Percentiles rank a stretch among this genome's conserved stretches.
Evolutionary conservation across 2,797 vertebrate genomes (phyloP).

Genomic region (Onychomys torridus): DNA sequence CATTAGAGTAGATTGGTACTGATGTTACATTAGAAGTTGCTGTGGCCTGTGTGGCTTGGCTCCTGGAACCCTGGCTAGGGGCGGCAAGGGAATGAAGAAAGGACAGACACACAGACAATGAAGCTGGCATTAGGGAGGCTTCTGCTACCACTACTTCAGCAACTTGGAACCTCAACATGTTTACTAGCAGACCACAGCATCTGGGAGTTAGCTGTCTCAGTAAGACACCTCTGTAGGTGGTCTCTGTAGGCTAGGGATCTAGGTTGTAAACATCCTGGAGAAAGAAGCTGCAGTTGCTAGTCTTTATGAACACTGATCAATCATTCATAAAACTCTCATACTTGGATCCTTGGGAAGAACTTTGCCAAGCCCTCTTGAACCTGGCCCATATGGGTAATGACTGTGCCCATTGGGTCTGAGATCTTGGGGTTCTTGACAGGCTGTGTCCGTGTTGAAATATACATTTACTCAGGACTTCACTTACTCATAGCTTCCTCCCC

Average conservation of each 20-base stretch:
- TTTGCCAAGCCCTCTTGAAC: neutral
- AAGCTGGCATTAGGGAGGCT: neutral
- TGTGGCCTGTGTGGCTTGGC: neutral
- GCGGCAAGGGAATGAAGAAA: neutral
- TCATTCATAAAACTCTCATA: neutral
- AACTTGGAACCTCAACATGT: neutral
- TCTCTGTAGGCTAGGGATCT: neutral
- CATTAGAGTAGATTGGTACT: neutral
- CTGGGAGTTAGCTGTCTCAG: neutral
- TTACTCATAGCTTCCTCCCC: neutral
- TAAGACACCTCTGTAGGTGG: neutral
- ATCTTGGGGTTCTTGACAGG: neutral
- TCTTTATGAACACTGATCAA: neutral
- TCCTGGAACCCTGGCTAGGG: neutral
- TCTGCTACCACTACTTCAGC: neutral
- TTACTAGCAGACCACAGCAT: neutral
- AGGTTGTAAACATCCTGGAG: neutral
- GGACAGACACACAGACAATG: neutral
- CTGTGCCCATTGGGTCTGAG: neutral
- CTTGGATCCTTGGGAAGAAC: neutral
- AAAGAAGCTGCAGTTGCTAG: neutral
- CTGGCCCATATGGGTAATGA: neutral
- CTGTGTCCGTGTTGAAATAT: neutral
- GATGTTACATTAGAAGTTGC: neutral
- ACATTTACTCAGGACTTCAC: neutral